Conservation (phyloP, 2,888 invertebrate genomes). For the Sarcophaga carnaria region DNA sequence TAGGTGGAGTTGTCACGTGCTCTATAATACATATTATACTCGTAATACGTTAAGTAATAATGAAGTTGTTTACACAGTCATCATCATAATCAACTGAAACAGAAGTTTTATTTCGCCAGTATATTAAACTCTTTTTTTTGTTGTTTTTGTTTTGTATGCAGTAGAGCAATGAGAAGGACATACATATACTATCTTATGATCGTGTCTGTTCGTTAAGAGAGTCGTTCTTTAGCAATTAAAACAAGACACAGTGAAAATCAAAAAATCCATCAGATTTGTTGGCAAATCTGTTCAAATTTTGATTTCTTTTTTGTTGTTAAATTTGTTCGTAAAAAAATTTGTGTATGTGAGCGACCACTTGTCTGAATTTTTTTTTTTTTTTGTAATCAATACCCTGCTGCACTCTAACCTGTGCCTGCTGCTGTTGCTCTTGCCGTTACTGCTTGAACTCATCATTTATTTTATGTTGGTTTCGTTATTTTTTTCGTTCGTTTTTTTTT, state of each 20-base stretch:
- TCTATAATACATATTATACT: conserved; percentile 61
- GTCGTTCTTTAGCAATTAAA: conserved; percentile 8
- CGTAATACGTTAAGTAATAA: neutral
- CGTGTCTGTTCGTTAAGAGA: neutral
- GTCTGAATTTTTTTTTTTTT: conserved; percentile 51
- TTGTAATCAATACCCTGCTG: conserved; percentile 65
- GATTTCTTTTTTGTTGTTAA: conserved; percentile 24
- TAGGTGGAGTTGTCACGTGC: conserved; percentile 72
- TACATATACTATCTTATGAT: neutral
- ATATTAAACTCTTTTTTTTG: neutral
- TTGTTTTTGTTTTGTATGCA: neutral
- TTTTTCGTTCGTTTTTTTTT: conserved; percentile 1
- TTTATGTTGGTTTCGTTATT: neutral
- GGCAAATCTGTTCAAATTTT: conserved; percentile 60
- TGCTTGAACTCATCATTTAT: conserved; percentile 44
- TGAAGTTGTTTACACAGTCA: neutral
- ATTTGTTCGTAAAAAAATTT: too few relatives aligned
- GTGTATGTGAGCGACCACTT: conserved; percentile 54
- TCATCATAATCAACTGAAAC: neutral
- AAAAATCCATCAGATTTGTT: conserved; percentile 51
- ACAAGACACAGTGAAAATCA: conserved; percentile 13
- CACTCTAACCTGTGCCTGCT: conserved; percentile 66
- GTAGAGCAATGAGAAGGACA: neutral
- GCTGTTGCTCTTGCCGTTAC: conserved; percentile 4
- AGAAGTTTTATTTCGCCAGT: neutral